Base-by-base conservation (phyloP, 2,888 invertebrate genomes). In the Tuta absoluta region DNA sequence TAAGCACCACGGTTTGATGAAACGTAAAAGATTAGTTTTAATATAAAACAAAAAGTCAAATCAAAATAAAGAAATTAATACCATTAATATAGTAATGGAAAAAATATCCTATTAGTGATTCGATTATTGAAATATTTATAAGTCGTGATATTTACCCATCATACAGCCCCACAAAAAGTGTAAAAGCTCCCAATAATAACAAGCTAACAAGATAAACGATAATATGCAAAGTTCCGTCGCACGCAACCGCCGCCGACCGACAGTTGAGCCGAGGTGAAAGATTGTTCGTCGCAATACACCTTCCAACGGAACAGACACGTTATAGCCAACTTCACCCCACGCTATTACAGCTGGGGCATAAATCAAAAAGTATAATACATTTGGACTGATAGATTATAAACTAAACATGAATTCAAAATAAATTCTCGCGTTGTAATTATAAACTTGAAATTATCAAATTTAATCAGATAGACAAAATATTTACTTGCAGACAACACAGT, bases 121-220 rank as follows among this genome's bases (percentile, higher is more conserved):
- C 10, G 33, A 33, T 33, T 33, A 33, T 33, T 1, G 10, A 8
- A 3, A 41, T 10, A 38, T 38, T 38, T 41, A 41, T 41, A 7
- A 41, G 41, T 14, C 41, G n/a, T 41, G 41, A n/a, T 41, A 41
- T 14, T 3, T 1, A 17, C 45, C 8, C 33, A 33, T 33, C 4
- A 8, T 33, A 33, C 33, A 23, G 24, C 24, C 23, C 51, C 23
- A 53, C 23, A 14, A 23, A 49, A 49, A 53, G 12, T 23, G 23
- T 14, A 23, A 53, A 53, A 53, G 14, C 14, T 53, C 23, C 11
- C 2, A 23, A 53, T 45, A 53, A 53, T 23, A 53, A 53, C 51
- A 53, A 53, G 51, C 51, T 53, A 53, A 53, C 51, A 53, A 53
- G 51, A 53, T 53, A 53, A 53, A 53, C 51, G 51, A 23, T 53